Conservation (phyloP, 2,113 vertebrate genomes). For the Aspidoscelis tigris region DNA sequence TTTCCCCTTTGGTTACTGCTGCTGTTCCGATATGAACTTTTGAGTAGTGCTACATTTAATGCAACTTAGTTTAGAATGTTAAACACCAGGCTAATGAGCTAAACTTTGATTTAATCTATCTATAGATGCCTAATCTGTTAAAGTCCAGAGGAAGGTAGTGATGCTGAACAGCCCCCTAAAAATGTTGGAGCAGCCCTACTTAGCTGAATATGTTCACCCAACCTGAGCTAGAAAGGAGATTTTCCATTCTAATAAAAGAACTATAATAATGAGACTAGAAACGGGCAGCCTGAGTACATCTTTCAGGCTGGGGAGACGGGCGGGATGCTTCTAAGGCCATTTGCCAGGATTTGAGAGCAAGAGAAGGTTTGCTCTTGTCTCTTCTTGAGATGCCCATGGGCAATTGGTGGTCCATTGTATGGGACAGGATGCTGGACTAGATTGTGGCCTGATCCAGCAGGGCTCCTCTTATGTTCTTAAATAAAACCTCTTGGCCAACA, state of each 20-base stretch:
- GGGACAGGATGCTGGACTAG: no score
- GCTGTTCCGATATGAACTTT: not conserved
- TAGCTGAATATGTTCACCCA: not conserved
- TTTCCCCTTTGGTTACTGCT: not conserved
- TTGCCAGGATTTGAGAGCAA: no score
- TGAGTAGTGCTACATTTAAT: not conserved
- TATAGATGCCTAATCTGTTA: constrained; percentile 41
- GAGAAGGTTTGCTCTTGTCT: no score
- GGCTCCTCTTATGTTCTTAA: no score
- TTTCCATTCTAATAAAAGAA: not conserved
- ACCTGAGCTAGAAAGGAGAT: not conserved
- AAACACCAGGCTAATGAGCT: not conserved
- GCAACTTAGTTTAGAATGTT: constrained; percentile 1
- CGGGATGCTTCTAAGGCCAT: no score
- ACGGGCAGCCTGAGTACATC: not conserved
- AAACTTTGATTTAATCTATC: not conserved
- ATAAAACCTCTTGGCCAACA: not conserved
- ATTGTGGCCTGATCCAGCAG: no score
- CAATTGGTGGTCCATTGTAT: no score
- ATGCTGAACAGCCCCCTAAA: not conserved
- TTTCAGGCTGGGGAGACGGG: not conserved
- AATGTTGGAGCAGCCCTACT: no score
- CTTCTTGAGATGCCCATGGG: no score
- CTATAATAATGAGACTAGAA: not conserved
- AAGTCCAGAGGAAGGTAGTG: constrained; percentile 33